phyloP scores from a whole-genome alignment of 1,140 invertebrate genomes.

The Drosophila bipectinata region DNA sequence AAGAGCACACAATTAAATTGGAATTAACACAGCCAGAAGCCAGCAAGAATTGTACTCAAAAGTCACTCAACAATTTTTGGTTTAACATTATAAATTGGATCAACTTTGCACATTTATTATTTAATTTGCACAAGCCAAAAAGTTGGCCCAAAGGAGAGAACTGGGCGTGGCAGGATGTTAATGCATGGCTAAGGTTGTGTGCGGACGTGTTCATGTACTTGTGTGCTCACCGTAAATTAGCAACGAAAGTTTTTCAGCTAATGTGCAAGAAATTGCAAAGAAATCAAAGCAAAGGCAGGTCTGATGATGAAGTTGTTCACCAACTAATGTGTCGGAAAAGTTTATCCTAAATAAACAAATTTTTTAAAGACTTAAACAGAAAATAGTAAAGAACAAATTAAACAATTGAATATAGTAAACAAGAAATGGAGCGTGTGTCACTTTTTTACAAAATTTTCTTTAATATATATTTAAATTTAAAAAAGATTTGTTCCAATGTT shows the following conservation, averaged over 20 bases:
- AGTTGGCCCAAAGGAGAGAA: slow-evolving; percentile 32
- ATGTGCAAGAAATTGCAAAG: slow-evolving; percentile 51
- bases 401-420: no score
- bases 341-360: no score
- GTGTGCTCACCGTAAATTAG: slow-evolving; percentile 53
- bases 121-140: slow-evolving; percentile 56
- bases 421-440: no score
- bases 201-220: slow-evolving; percentile 17
- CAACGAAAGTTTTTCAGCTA: slow-evolving; percentile 58
- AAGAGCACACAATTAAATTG: slow-evolving; percentile 39
- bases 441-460: no score
- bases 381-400: no score
- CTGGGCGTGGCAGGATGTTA: slow-evolving; percentile 26
- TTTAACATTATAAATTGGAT: slow-evolving; percentile 47
- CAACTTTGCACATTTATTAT: slow-evolving; percentile 53
- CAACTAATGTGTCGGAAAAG: slow-evolving; percentile 16
- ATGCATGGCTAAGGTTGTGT: slow-evolving; percentile 38
- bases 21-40: slow-evolving; percentile 31
- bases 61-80: slow-evolving; percentile 28
- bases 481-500: no score
- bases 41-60: slow-evolving; percentile 40
- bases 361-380: no score
- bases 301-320: not conserved
- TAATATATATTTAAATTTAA: no score
- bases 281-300: slow-evolving; percentile 29